Percentiles rank a stretch among this genome's conserved stretches.
Conservation (phyloP, 2,797 vertebrate species). For the Rhodeus uyekii region DNA sequence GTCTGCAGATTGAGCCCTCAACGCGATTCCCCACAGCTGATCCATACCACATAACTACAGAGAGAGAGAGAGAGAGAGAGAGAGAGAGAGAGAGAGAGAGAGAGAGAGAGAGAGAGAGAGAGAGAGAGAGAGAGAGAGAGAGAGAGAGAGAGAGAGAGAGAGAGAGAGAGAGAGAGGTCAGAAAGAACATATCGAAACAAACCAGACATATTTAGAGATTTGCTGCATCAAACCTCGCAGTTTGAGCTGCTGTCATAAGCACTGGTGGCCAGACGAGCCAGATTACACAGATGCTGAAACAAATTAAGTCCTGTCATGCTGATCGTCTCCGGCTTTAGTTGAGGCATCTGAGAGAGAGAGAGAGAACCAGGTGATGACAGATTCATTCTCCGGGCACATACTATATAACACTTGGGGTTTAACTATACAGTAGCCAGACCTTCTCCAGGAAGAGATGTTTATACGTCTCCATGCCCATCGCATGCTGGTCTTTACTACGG, state of each 20-base stretch:
- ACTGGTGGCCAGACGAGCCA: conserved; percentile 95
- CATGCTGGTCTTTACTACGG: conserved; percentile 98
- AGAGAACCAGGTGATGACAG: neutral
- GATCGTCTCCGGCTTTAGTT: conserved; percentile 96
- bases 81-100: neutral
- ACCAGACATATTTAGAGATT: neutral
- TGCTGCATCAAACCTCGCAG: conserved; percentile 83
- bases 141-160: neutral
- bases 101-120: neutral
- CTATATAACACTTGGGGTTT: neutral
- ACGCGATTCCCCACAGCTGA: conserved; percentile 97
- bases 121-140: neutral
- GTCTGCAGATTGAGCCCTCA: conserved; percentile 94
- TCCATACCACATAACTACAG: conserved; percentile 96
- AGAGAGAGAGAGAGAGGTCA: neutral
- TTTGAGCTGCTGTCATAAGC: conserved; percentile 93
- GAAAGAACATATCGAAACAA: neutral
- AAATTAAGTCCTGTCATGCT: conserved; percentile 99
- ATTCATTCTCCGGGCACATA: neutral
- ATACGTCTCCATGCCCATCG: conserved; percentile 99
- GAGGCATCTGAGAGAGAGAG: conserved; percentile 86
- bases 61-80: neutral
- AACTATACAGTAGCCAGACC: conserved; percentile 68
- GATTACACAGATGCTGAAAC: conserved; percentile 97
- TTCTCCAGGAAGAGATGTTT: conserved; percentile 99